Base-by-base conservation (phyloP, 2,888 invertebrate species). In the Druceiella hillmani region DNA sequence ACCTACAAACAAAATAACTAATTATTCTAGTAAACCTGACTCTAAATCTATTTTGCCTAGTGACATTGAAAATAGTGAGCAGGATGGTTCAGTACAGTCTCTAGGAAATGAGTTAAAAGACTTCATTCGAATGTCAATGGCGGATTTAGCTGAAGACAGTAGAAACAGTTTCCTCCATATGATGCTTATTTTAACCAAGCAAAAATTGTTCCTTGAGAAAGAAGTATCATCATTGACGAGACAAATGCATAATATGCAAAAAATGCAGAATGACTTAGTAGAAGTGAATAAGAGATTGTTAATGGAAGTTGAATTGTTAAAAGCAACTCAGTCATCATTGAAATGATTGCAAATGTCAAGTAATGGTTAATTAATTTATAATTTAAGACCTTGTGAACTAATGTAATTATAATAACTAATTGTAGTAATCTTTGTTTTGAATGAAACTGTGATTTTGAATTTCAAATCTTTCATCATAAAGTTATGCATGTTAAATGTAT, bases 121-220 rank as follows among this genome's bases (percentile, higher is more conserved):
- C 41, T 68, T 64, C 39, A 56, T 71, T 2, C 64, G 64, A 47
- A 46, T 64, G 17, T 56, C 57, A 24, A 41, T 69, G 25, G 54
- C 62, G 1, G 68, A 71, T 55, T 59, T 66, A 2, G 58, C 66
- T 2, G 65, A 66, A 48, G 65, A 68, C 38, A 69, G 64, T 40
- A 57, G 62, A 36, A 66, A 66, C 47, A 65, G 66, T 52, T 70
- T 66, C 44, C 57, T 69, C 1, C 64, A 65, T 37, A 59, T 68
- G n/a, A 69, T 68, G 64, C 66, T 71, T 66, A 64, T 63, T 16
- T 53, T 71, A 11, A 70, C 70, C 2, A 72, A 71, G 49, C 69
- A 70, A 42, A 66, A 68, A 42, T 44, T 72, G 40, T 69, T 58
- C 54, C 54, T 71, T 31, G 69, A 71, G 42, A 70, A 70, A 39